A percentile compares a stretch with the other conserved stretches of the same genome.
Evolutionary conservation across 2,113 vertebrate species (phyloP).

Genomic region (Odobenus rosmarus): DNA sequence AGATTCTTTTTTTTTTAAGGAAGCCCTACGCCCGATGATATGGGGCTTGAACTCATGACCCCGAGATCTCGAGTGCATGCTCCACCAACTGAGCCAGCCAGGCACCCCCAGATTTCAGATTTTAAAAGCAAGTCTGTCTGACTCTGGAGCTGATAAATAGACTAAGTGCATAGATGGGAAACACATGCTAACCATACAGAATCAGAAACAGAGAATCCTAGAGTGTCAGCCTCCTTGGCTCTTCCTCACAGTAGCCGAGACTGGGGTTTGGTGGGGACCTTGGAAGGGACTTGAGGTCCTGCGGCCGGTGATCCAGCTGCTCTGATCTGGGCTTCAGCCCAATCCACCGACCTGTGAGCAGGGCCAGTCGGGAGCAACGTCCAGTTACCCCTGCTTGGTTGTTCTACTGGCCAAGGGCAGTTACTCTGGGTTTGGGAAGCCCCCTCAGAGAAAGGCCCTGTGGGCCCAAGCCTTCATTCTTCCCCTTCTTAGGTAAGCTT

Average conservation of each 20-base stretch:
- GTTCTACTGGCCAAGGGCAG: background rate
- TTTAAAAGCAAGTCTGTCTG: slow-evolving; percentile 5
- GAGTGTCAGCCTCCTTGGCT: background rate
- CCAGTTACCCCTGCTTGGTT: background rate
- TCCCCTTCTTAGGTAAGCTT: background rate
- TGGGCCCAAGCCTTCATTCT: background rate
- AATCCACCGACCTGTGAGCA: background rate
- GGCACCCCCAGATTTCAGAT: background rate
- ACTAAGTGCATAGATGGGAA: background rate
- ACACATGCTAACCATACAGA: background rate
- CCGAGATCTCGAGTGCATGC: background rate
- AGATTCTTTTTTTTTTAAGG: background rate
- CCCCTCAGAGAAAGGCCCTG: background rate
- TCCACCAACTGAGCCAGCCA: background rate
- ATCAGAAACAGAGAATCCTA: background rate
- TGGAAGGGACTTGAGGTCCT: background rate
- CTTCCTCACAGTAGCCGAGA: background rate
- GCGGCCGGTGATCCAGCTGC: background rate
- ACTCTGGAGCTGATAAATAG: background rate
- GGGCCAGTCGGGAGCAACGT: background rate
- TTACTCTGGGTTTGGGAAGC: background rate
- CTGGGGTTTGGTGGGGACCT: background rate
- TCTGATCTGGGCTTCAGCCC: background rate
- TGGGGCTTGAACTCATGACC: background rate
- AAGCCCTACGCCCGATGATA: background rate